Base-by-base conservation (phyloP, 2,888 invertebrate species). In the Neuroscelio doddi region DNA sequence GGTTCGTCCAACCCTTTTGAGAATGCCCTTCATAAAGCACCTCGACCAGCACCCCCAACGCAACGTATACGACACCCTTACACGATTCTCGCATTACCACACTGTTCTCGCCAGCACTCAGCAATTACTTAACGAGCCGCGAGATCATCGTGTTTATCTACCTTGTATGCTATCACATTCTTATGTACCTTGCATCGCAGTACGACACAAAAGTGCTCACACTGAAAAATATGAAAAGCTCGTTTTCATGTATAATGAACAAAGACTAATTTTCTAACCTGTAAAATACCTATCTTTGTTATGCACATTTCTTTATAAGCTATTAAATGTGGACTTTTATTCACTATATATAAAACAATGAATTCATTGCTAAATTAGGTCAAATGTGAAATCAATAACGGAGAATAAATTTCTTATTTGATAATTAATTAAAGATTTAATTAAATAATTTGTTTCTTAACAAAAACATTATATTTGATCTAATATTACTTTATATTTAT, bases 1-100 rank as follows among this genome's bases (percentile, higher is more conserved):
- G 67, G 50, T 47, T 42, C 42, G 30, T 42, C 30, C 45, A 38
- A 61, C 41, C 58, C 62, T 63, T 55, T 39, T 16, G 39, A 56
- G 52, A 36, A 51, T 46, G 47, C 29, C 44, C 58, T 66, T 66
- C 61, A 61, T 64, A 64, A 69, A 69, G 66, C 42, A 58, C 55
- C 53, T 50, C 52, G 51, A 34, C 58, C 64, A 42, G 39, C 68
- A 49, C 49, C 51, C 56, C 61, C 62, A 36, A 52, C 64, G 29
- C 58, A 55, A 56, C 46, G 30, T 46, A 50, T 50, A 47, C 51
- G 61, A 44, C 62, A 61, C 66, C 69, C 70, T 64, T 75, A 80
- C 77, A 80, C 76, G 78, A 78, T 73, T 79, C 79, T 78, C 76
- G 77, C 80, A 80, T 80, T 80, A 79, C 75, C 71, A 67, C 58